phyloP scores from a whole-genome alignment of 2,797 vertebrate genomes.

The Chaetophractus vellerosus region DNA sequence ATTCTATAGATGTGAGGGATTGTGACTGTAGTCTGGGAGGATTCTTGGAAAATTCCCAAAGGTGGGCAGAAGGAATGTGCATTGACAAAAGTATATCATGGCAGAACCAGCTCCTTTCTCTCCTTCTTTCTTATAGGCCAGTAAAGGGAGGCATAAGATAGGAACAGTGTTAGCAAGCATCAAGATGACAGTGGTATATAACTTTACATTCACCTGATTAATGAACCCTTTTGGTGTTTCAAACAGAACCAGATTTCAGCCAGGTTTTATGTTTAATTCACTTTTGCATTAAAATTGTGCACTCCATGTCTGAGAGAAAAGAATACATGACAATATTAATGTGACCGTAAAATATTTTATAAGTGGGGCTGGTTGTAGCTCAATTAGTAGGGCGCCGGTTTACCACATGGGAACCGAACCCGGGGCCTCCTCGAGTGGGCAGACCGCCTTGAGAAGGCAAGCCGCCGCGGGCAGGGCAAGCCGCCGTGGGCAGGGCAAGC shows the following conservation, averaged over 20 bases:
- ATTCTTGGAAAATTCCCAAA: not conserved
- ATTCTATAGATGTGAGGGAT: not conserved
- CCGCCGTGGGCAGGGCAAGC: too few species aligned
- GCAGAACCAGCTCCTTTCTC: not conserved
- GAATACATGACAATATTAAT: not conserved
- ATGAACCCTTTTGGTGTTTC: not conserved
- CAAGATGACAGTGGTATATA: not conserved
- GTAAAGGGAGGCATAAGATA: not conserved
- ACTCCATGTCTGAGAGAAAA: not conserved
- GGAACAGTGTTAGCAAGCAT: not conserved
- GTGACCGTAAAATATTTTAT: not conserved
- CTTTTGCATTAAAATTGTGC: conserved; percentile 57
- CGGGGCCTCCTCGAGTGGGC: too few species aligned
- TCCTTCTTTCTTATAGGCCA: not conserved
- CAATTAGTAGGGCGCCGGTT: too few species aligned
- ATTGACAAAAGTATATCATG: fast-evolving
- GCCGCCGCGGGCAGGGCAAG: too few species aligned
- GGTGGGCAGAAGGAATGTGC: not conserved
- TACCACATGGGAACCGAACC: too few species aligned
- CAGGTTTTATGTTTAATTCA: conserved; percentile 15
- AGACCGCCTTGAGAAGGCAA: too few species aligned
- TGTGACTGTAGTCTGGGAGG: not conserved
- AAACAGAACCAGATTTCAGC: not conserved
- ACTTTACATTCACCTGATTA: not conserved
- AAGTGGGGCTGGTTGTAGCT: too few species aligned